A percentile compares a stretch with the other conserved stretches of the same genome.
Evolutionary conservation across 1,140 invertebrate genomes (phyloP).

Genomic region (Melipona quadrifasciata): DNA sequence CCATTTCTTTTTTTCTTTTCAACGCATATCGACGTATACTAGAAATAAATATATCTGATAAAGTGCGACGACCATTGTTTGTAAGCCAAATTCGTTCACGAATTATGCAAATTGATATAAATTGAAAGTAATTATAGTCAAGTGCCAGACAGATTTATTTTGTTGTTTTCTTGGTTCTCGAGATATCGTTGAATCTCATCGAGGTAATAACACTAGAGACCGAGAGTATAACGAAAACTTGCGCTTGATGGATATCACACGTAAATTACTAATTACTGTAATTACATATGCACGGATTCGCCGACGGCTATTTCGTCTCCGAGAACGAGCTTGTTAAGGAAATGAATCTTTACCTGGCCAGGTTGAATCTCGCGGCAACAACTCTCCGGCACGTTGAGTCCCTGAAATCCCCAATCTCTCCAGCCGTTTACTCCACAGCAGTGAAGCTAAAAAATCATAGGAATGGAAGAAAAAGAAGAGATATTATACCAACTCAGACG

Average conservation of each 20-base stretch:
- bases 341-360: constrained; percentile 81
- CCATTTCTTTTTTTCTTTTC: not conserved
- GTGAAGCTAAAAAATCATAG: constrained; percentile 84
- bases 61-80: not conserved
- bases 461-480: not conserved
- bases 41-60: not conserved
- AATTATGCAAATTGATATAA: not conserved
- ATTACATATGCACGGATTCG: constrained; percentile 27
- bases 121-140: not conserved
- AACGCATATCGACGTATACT: not conserved
- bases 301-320: constrained; percentile 9
- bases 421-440: constrained; percentile 91
- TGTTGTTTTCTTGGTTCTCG: not conserved
- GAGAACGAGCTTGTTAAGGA: constrained; percentile 22
- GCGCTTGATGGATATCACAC: not conserved
- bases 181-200: constrained; percentile 21
- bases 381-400: constrained; percentile 87
- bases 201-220: constrained; percentile 8
- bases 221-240: not conserved
- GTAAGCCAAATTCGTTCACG: not conserved
- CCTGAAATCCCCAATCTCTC: constrained; percentile 86
- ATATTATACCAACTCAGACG: not conserved
- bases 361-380: constrained; percentile 88
- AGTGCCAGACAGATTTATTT: not conserved
- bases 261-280: constrained; percentile 35